Evolutionary conservation across 2,113 vertebrate species (phyloP).

Genomic region (Ursus arctos): DNA sequence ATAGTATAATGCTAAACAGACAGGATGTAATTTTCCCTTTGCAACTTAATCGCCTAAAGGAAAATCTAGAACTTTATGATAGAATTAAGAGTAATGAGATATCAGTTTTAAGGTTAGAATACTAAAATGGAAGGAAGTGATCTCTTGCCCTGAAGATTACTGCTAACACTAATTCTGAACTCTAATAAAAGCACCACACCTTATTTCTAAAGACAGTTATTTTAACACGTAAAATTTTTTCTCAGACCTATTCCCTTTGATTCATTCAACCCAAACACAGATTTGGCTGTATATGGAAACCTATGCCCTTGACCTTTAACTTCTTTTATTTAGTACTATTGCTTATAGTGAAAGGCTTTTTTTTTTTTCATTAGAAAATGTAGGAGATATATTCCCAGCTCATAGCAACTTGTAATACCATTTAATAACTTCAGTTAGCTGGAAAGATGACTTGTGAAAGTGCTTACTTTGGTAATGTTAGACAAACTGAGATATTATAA

Average conservation of each 20-base stretch:
- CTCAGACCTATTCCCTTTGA: neutral
- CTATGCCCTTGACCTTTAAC: neutral
- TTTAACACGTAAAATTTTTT: neutral
- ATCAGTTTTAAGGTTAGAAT: constrained; percentile 23
- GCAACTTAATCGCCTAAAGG: neutral
- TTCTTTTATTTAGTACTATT: neutral
- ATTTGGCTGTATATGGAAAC: neutral
- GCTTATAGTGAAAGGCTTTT: neutral
- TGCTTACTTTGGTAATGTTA: neutral
- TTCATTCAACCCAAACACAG: neutral
- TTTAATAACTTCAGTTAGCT: neutral
- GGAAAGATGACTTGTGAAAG: neutral
- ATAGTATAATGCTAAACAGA: neutral
- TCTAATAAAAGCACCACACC: neutral
- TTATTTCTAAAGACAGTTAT: constrained; percentile 10
- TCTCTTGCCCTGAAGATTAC: neutral
- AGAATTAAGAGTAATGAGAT: constrained; percentile 40
- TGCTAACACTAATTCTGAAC: constrained; percentile 6
- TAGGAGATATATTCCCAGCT: neutral
- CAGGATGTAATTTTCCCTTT: constrained; percentile 21
- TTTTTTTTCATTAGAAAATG: neutral
- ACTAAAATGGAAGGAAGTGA: neutral
- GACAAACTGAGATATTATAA: neutral
- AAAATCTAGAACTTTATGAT: neutral
- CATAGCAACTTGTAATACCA: neutral